Evolutionary conservation across 2,113 vertebrate genomes (phyloP), one percentile per base, ranked within the genome.

Genomic region (Pterophyllum scalare): DNA sequence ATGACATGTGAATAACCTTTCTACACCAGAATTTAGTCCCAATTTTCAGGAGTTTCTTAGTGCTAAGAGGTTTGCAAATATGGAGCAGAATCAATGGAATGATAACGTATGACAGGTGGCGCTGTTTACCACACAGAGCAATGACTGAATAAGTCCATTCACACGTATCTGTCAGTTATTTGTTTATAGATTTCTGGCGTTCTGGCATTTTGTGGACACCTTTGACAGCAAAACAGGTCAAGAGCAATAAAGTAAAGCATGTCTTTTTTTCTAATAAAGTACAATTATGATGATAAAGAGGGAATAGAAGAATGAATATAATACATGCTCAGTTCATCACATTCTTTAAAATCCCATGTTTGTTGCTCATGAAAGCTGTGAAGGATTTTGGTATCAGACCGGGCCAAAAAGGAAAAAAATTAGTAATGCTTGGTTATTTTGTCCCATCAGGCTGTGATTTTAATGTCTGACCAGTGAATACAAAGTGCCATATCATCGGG

Each of bases 91-190:
- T 12, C 40, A 40, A 65, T 43, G 22, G 4, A 17, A 14, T 58
- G n/a, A 12, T 54, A 22, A 15, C 60, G 22, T 20, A 40, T 88
- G 3, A 35, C 46, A 87, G 91, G 6, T 83, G 91, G 59, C 59
- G 46, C 54, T 54, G 54, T 75, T 77, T 31, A 46, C 58, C 22
- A 24, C 12, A 2, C 35, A 70, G 46, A 24, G 12, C 46, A 9
- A 20, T 17, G n/a, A 13, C 4, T 28, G 13, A 9, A 13, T 38
- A 10, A 22, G 35, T 31, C 28, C 17, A 33, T 1, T 6, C 15
- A 75, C 17, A 6, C 7, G 33, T 7, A 22, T 75, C 24, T 56
- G 70, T 33, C 40, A 38, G 38, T 49, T 40, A 1, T 65, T 35
- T 61, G 15, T 57, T 60, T 20, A 46, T 22, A 40, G 46, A 11